A percentile compares a stretch with the other conserved stretches of the same genome.
Evolutionary conservation across 1,140 invertebrate genomes (phyloP).

Genomic region (Aphis craccivora): DNA sequence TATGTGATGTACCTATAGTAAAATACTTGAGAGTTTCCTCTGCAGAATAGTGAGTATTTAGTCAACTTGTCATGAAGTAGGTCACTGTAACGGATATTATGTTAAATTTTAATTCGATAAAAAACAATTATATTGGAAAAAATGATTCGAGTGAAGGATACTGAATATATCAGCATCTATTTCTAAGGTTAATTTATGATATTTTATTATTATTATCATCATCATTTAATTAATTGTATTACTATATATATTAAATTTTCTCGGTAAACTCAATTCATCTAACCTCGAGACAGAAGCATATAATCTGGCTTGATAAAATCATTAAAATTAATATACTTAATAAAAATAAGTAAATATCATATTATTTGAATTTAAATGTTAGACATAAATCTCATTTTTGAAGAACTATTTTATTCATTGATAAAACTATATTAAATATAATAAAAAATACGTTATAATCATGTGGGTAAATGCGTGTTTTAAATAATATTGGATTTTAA

Average conservation of each 20-base stretch:
- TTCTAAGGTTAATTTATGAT: not conserved
- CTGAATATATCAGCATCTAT: not conserved
- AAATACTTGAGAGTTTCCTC: not conserved
- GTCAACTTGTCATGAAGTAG: no score
- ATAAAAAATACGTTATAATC: not conserved
- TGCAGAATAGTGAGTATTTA: not conserved
- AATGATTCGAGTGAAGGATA: not conserved
- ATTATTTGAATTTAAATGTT: not conserved
- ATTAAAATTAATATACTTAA: not conserved
- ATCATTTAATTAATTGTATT: not conserved
- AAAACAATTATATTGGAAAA: not conserved
- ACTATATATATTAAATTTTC: not conserved
- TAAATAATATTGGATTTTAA: not conserved
- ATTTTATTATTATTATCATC: not conserved
- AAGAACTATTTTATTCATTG: not conserved
- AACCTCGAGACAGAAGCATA: not conserved
- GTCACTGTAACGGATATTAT: not conserved
- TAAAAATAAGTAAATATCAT: not conserved
- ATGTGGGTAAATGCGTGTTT: not conserved
- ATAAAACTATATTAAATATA: not conserved
- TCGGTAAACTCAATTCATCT: not conserved
- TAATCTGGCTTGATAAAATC: not conserved
- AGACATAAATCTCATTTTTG: not conserved
- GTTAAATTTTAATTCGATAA: not conserved
- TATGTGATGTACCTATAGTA: no score